Conservation (phyloP, 2,797 vertebrate species). For the Acrossocheilus wenchowensis region DNA sequence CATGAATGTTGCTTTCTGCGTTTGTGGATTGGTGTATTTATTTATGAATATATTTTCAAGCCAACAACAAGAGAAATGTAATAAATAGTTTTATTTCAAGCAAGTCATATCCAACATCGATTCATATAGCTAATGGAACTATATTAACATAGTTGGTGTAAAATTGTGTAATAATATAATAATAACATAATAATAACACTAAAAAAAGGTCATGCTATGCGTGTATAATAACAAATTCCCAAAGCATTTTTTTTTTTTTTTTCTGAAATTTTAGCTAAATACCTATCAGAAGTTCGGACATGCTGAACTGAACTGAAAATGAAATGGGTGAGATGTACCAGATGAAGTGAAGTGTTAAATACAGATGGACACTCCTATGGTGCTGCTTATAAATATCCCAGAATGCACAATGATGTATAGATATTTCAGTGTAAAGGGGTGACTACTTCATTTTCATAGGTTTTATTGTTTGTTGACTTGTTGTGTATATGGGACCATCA, state of each 20-base stretch:
- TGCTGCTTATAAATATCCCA: not conserved
- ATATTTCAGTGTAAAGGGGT: not conserved
- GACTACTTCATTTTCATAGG: not conserved
- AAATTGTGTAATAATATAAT: not conserved
- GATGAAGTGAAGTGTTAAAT: not conserved
- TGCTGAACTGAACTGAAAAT: not conserved
- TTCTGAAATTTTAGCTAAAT: not conserved
- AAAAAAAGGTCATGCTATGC: not conserved
- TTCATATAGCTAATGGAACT: not conserved
- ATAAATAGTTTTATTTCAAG: constrained; percentile 30
- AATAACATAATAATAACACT: constrained; percentile 8
- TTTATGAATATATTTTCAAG: not conserved
- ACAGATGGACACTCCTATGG: not conserved
- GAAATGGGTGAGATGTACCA: not conserved
- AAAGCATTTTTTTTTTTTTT: not conserved
- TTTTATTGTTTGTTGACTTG: not conserved
- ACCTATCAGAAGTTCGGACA: not conserved
- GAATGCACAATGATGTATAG: not conserved
- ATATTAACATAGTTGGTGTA: not conserved
- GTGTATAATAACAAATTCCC: not conserved
- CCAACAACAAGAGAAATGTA: not conserved
- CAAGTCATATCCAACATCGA: not conserved
- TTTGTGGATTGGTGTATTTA: not conserved
- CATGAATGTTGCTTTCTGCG: no score
- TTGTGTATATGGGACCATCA: not conserved